A percentile compares a stretch with the other conserved stretches of the same genome.
Conservation (phyloP, 2,888 invertebrate genomes). For the Campoplex nolae region DNA sequence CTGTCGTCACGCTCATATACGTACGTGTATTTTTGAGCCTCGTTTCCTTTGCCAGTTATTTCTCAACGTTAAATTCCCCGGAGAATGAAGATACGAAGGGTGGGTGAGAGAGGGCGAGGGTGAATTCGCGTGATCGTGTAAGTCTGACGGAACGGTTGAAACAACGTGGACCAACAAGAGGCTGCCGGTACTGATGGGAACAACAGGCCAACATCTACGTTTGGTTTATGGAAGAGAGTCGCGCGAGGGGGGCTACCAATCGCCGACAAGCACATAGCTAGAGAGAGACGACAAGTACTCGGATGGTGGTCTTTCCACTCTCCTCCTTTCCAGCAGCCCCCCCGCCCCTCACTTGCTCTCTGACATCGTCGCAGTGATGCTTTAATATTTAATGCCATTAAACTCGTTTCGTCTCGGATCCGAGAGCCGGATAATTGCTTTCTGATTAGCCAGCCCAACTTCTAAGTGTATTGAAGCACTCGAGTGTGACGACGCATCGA, state of each 20-base stretch:
- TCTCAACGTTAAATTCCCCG: slow-evolving; percentile 42
- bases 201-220: slow-evolving; percentile 21
- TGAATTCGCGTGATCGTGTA: slow-evolving; percentile 42
- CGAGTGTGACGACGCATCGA: slow-evolving; percentile 65
- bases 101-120: slow-evolving; percentile 33
- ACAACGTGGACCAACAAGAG: slow-evolving; percentile 43
- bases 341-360: background rate
- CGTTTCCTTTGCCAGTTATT: slow-evolving; percentile 24
- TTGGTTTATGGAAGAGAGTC: background rate
- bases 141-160: slow-evolving; percentile 49
- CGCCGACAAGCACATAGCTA: background rate
- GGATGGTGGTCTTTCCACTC: slow-evolving; percentile 1
- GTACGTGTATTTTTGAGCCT: slow-evolving; percentile 5
- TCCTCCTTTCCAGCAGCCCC: background rate
- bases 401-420: slow-evolving; percentile 79
- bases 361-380: slow-evolving; percentile 71
- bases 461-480: slow-evolving; percentile 73
- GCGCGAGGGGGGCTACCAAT: background rate
- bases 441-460: slow-evolving; percentile 82
- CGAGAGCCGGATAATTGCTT: slow-evolving; percentile 83
- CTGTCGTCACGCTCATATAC: slow-evolving; percentile 38
- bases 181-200: slow-evolving; percentile 27
- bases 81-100: slow-evolving; percentile 41
- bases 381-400: slow-evolving; percentile 84
- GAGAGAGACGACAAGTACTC: background rate